phyloP scores from a whole-genome alignment of 2,888 invertebrate genomes.

The Drosophila merina region DNA sequence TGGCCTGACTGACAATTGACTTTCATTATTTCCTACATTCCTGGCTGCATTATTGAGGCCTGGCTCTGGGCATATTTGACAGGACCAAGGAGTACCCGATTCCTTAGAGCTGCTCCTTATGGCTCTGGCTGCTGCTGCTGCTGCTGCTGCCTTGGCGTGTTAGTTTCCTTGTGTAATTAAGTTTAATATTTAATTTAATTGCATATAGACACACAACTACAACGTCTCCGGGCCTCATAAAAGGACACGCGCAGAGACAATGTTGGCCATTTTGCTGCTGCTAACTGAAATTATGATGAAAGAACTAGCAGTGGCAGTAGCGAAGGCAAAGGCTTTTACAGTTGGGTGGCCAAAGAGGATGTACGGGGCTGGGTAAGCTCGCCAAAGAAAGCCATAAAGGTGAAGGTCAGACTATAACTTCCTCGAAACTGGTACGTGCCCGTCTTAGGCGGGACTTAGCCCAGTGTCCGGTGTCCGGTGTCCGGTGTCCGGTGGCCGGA shows the following conservation, averaged over 20 bases:
- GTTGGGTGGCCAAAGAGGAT: conserved; percentile 10
- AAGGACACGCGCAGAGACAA: conserved; percentile 64
- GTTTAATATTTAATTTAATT: conserved; percentile 82
- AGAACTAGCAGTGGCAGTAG: conserved; percentile 26
- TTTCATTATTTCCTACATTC: conserved; percentile 77
- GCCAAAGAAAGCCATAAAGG: conserved; percentile 32
- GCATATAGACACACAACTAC: conserved; percentile 59
- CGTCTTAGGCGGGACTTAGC: conserved; percentile 38
- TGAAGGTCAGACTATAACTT: conserved; percentile 40
- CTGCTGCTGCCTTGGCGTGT: conserved; percentile 52
- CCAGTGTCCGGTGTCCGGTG: conserved; percentile 15
- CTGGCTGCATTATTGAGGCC: conserved; percentile 76
- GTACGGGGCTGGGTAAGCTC: conserved; percentile 6
- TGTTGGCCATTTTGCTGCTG: conserved; percentile 57
- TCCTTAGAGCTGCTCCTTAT: conserved; percentile 16
- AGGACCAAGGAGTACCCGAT: conserved; percentile 46
- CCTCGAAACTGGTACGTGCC: conserved; percentile 36
- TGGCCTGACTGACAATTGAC: conserved; percentile 67
- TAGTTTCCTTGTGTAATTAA: conserved; percentile 78
- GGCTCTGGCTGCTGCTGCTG: conserved; percentile 2
- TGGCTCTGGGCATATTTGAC: conserved; percentile 75
- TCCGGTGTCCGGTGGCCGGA: not conserved
- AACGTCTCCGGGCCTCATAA: conserved; percentile 49
- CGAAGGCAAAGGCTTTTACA: conserved; percentile 28
- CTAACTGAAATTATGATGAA: conserved; percentile 69